A percentile compares a stretch with the other conserved stretches of the same genome.
Evolutionary conservation across 2,888 invertebrate genomes (phyloP).

Genomic region (Apotomis betuletana): DNA sequence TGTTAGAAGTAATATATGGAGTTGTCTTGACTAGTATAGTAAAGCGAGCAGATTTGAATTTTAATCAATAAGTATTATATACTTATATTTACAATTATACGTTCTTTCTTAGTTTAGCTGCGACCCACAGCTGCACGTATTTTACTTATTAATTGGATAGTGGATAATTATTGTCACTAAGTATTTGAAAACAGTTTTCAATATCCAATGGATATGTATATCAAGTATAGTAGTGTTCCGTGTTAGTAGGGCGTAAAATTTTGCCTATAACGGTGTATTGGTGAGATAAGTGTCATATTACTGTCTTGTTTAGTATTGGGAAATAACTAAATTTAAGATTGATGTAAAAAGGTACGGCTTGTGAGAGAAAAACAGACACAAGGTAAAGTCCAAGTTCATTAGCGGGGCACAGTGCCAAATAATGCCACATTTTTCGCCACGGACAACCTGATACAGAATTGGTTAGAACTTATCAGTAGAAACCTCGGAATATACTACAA

Average conservation of each 20-base stretch:
- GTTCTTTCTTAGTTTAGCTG: not conserved
- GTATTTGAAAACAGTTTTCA: not conserved
- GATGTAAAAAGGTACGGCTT: constrained; percentile 2
- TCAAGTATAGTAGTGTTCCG: no score
- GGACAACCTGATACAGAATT: no score
- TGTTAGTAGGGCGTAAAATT: constrained; percentile 1
- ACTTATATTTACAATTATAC: not conserved
- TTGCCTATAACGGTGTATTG: constrained; percentile 7
- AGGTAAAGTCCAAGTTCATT: no score
- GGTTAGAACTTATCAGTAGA: no score
- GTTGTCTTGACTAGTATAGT: constrained; percentile 25
- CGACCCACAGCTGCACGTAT: not conserved
- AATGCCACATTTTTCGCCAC: no score
- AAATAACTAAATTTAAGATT: constrained; percentile 16
- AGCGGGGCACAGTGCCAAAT: no score
- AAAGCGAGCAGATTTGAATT: constrained; percentile 3
- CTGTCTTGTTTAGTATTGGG: constrained; percentile 14
- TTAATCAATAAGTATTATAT: constrained; percentile 14
- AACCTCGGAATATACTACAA: no score
- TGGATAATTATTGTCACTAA: no score
- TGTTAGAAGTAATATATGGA: not conserved
- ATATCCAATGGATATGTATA: no score
- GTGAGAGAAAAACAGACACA: not conserved
- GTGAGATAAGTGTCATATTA: constrained; percentile 22
- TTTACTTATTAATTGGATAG: not conserved